Base-by-base conservation (phyloP, 2,113 vertebrate species). In the Nibea coibor region DNA sequence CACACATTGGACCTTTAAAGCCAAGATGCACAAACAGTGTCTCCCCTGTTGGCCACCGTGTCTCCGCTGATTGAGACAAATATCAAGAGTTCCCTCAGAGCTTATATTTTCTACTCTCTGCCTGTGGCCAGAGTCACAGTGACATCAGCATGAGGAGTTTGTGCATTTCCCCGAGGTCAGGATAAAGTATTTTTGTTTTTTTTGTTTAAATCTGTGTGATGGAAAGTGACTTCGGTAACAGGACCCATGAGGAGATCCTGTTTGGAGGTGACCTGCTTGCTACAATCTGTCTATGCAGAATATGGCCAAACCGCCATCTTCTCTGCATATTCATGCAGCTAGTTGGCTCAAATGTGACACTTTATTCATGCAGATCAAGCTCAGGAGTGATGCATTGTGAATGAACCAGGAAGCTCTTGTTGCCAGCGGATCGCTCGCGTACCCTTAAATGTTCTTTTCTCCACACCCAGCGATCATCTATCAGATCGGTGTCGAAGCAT, bases 191-290 rank as follows among this genome's bases (percentile, higher is more conserved):
- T 67, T 48, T 78, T 86, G 7, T 14, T 43, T 43, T 3, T 87
- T 85, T 65, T 81, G 81, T 71, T 76, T 81, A 57, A 75, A 67
- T 84, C 59, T 72, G 71, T 89, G 92, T 92, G 88, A 91, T 93
- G 94, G 92, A 95, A 93, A 94, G 91, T 87, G 90, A 85, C 93
- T 85, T 94, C 79, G 94, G 93, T 82, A 94, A 95, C 93, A 63
- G 42, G 73, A 86, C 93, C 85, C 91, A 20, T 11, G 90, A 89
- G 92, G 58, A 28, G 43, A 53, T 56, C 45, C 51, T 80, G 70
- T 84, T 89, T 81, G 71, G 87, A 76, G 80, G 69, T 72, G 73
- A 64, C 63, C 83, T 61, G 56, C 54, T 69, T 50, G 64, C 69
- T 70, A 43, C 35, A 58, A 75, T 2, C 31, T 4, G 6, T 22